Evolutionary conservation across 2,797 vertebrate genomes (phyloP).

Genomic region (Tokudaia tokunoshimensis): DNA sequence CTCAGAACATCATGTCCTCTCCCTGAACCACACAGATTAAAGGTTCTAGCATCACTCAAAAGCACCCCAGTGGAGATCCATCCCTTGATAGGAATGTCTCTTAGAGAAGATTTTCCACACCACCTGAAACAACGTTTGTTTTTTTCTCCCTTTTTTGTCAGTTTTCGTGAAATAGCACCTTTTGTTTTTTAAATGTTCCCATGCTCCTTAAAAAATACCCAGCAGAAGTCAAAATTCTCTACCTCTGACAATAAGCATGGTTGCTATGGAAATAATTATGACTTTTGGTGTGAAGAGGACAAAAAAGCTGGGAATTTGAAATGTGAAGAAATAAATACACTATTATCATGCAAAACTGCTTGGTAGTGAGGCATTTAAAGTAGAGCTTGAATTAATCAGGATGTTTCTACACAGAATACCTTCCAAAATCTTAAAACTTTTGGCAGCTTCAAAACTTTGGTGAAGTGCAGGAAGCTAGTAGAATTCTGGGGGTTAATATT

Average conservation of each 20-base stretch:
- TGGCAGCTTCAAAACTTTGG: constrained; percentile 65
- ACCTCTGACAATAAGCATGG: constrained; percentile 69
- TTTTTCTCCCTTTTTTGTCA: constrained; percentile 48
- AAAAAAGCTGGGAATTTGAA: constrained; percentile 75
- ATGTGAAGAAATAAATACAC: constrained; percentile 82
- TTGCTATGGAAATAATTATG: constrained; percentile 85
- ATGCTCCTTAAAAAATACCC: constrained; percentile 66
- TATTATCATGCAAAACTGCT: constrained; percentile 82
- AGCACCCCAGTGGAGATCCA: fast-evolving
- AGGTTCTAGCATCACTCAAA: not conserved
- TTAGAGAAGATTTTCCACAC: not conserved
- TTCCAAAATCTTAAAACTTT: constrained; percentile 68
- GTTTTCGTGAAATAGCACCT: constrained; percentile 67
- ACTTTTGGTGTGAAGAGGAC: constrained; percentile 79
- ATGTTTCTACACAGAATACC: constrained; percentile 72
- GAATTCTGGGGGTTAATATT: not conserved
- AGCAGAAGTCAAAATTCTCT: constrained; percentile 74
- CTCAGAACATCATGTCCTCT: not conserved
- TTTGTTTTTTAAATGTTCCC: constrained; percentile 70
- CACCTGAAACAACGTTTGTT: not conserved
- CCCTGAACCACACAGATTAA: not conserved
- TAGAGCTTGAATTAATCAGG: constrained; percentile 73
- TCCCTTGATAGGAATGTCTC: not conserved
- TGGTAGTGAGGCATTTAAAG: constrained; percentile 69
- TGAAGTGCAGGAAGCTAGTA: not conserved